Evolutionary conservation across 2,888 invertebrate genomes (phyloP).

Genomic region (Pseudoips prasinana): DNA sequence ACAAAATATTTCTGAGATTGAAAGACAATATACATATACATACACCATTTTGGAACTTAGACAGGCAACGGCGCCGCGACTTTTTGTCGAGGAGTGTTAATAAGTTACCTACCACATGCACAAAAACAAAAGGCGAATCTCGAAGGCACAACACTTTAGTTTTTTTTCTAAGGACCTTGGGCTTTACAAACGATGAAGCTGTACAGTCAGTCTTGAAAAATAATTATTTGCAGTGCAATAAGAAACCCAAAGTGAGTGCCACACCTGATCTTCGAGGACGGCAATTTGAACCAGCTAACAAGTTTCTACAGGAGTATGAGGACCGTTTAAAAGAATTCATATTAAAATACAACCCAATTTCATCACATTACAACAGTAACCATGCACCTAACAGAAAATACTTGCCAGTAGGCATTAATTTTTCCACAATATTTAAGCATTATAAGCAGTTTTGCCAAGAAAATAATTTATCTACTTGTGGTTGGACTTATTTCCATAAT

Average conservation of each 20-base stretch:
- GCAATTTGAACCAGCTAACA: slow-evolving; percentile 13
- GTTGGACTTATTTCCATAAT: background rate
- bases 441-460: slow-evolving; percentile 12
- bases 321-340: slow-evolving; percentile 9
- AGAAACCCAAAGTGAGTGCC: slow-evolving; percentile 5
- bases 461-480: slow-evolving; percentile 4
- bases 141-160: slow-evolving; percentile 6
- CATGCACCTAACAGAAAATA: slow-evolving; percentile 17
- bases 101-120: slow-evolving; percentile 1
- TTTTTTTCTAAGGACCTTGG: slow-evolving; percentile 3
- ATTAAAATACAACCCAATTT: slow-evolving; percentile 11
- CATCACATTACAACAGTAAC: slow-evolving; percentile 13
- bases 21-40: slow-evolving; percentile 6
- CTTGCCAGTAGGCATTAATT: slow-evolving; percentile 11
- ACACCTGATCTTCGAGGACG: slow-evolving; percentile 13
- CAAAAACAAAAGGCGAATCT: slow-evolving; percentile 6
- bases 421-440: slow-evolving; percentile 10
- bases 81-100: slow-evolving; percentile 3
- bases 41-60: slow-evolving; percentile 6
- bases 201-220: background rate
- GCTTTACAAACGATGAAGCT: slow-evolving; percentile 8
- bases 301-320: slow-evolving; percentile 13
- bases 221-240: background rate
- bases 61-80: slow-evolving; percentile 5
- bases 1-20: slow-evolving; percentile 6